Conservation (phyloP, 2,888 invertebrate genomes). For the Plusia festucae region DNA sequence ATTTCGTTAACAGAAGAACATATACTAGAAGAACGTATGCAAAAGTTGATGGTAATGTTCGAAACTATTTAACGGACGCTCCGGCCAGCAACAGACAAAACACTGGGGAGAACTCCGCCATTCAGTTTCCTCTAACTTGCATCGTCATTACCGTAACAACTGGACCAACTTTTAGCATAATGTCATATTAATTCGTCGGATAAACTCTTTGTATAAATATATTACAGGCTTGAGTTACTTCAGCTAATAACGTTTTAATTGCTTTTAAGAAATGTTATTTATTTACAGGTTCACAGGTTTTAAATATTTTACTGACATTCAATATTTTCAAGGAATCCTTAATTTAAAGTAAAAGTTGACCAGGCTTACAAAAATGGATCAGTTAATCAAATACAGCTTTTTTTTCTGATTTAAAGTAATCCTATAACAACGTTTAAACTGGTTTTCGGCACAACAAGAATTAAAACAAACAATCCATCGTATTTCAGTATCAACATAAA, state of each 20-base stretch:
- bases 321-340: no score
- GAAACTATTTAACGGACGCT: slow-evolving; percentile 43
- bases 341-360: no score
- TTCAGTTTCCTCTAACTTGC: slow-evolving; percentile 39
- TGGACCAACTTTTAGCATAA: slow-evolving; percentile 47
- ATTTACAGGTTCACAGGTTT: no score
- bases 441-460: not conserved
- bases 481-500: slow-evolving; percentile 13
- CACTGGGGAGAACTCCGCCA: slow-evolving; percentile 39
- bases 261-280: not conserved
- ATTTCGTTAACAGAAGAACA: slow-evolving; percentile 30
- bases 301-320: no score
- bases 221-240: slow-evolving; percentile 37
- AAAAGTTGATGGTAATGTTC: slow-evolving; percentile 40
- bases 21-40: slow-evolving; percentile 18
- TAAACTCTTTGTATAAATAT: slow-evolving; percentile 42
- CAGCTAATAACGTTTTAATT: slow-evolving; percentile 8
- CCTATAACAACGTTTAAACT: not conserved
- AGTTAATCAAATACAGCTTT: not conserved
- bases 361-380: no score
- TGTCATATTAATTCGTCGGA: slow-evolving; percentile 46
- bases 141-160: slow-evolving; percentile 45
- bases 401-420: not conserved
- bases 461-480: slow-evolving; percentile 6
- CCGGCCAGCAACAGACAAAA: slow-evolving; percentile 42